Percentiles rank a stretch among this genome's conserved stretches.
Conservation (phyloP, 2,113 vertebrate species). For the Romanogobio albipinnatus region DNA sequence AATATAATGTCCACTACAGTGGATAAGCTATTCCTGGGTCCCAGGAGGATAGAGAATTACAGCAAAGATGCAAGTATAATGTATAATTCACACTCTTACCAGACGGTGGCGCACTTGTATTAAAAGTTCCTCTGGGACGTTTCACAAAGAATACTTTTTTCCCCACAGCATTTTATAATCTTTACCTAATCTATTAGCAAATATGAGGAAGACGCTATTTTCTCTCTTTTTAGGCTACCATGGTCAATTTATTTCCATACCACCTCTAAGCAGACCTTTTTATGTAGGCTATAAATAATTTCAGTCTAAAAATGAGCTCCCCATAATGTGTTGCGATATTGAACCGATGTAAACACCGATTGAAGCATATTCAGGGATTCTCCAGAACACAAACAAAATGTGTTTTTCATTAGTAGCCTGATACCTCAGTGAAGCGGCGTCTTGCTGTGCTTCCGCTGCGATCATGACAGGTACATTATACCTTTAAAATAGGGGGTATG, state of each 20-base stretch:
- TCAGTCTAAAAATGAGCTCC: background rate
- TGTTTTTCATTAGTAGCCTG: conserved; percentile 32
- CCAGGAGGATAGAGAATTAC: background rate
- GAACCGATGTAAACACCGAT: background rate
- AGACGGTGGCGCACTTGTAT: conserved; percentile 69
- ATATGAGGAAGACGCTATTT: background rate
- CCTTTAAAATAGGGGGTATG: conserved; percentile 67
- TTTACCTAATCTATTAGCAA: background rate
- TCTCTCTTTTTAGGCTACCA: background rate
- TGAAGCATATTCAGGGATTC: background rate
- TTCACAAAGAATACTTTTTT: background rate
- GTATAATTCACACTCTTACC: conserved; percentile 40
- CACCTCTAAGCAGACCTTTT: background rate
- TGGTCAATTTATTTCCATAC: background rate
- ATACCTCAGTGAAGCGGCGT: conserved; percentile 60
- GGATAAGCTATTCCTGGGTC: too few species aligned
- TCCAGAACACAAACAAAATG: conserved; percentile 21
- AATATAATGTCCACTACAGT: too few species aligned
- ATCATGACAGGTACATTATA: conserved; percentile 79
- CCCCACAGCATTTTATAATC: background rate
- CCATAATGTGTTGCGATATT: background rate
- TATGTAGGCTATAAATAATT: background rate
- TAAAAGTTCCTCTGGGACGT: background rate
- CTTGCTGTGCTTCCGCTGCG: conserved; percentile 65
- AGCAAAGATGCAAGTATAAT: background rate